Percentiles rank a stretch among this genome's conserved stretches.
These are phyloP conservation scores for Opisthograptis luteolata DNA, from an alignment of 2,888 invertebrate genomes.

Conservation along the genomic window DNA sequence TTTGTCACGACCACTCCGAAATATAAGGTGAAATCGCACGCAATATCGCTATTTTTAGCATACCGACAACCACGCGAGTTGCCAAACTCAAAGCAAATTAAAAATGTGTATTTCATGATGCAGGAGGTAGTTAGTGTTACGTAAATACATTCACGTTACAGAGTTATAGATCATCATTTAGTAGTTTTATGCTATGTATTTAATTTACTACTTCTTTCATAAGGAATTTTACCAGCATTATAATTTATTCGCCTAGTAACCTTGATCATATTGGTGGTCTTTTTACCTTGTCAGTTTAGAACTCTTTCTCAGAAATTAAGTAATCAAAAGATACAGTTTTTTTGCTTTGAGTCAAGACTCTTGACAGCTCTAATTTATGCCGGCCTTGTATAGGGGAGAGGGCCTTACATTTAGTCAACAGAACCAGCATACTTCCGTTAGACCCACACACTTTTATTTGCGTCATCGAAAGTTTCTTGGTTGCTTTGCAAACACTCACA, in stretches of 20 bases:
- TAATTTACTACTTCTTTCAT: too few species aligned
- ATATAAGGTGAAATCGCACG: constrained; percentile 11
- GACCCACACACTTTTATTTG: constrained; percentile 28
- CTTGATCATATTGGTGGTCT: too few species aligned
- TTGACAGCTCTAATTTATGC: constrained; percentile 35
- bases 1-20: constrained; percentile 9
- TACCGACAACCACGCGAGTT: neutral
- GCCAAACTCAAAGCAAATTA: constrained; percentile 3
- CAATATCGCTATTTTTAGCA: neutral
- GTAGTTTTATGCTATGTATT: neutral
- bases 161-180: too few species aligned
- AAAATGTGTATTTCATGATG: too few species aligned
- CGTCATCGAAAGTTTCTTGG: constrained; percentile 25
- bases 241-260: too few species aligned
- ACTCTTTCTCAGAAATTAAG: neutral
- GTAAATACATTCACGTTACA: too few species aligned
- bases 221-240: too few species aligned
- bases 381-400: constrained; percentile 62
- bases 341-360: constrained; percentile 45
- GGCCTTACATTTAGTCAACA: constrained; percentile 44
- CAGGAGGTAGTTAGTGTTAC: too few species aligned
- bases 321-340: constrained; percentile 11
- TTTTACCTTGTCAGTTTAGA: too few species aligned
- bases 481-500: constrained; percentile 18
- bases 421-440: constrained; percentile 31